Percentiles rank a stretch among this genome's conserved stretches.
Evolutionary conservation across 2,888 invertebrate genomes (phyloP).

Genomic region (Nysson spinosus): DNA sequence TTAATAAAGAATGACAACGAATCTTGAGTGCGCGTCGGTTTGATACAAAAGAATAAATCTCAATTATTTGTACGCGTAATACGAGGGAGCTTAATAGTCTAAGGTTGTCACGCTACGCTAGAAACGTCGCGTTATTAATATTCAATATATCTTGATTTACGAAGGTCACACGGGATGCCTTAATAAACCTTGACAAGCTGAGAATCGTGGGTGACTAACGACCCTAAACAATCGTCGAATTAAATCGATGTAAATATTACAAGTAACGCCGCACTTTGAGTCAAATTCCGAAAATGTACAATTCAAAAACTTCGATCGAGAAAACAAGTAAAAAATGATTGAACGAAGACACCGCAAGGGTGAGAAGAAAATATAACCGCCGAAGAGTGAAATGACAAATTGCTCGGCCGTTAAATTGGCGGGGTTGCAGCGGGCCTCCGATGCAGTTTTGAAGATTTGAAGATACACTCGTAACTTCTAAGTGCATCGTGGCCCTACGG

Average conservation of each 20-base stretch:
- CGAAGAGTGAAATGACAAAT: conserved; percentile 53
- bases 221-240: too few relatives aligned
- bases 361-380: neutral
- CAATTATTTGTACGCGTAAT: conserved; percentile 17
- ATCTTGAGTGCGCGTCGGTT: too few relatives aligned
- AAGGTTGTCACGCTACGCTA: conserved; percentile 4
- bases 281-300: neutral
- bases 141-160: conserved; percentile 37
- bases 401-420: conserved; percentile 53
- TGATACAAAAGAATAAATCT: conserved; percentile 17
- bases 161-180: conserved; percentile 17
- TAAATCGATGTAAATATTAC: neutral
- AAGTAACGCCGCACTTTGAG: neutral
- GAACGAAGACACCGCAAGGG: neutral
- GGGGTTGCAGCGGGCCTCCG: conserved; percentile 43
- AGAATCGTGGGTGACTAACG: neutral
- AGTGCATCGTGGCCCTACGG: conserved; percentile 22
- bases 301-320: neutral
- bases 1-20: too few relatives aligned
- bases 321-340: neutral
- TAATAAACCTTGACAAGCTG: conserved; percentile 18
- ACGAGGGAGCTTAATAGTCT: too few relatives aligned
- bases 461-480: conserved; percentile 56
- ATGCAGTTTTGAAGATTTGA: conserved; percentile 52
- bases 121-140: too few relatives aligned